These are phyloP conservation scores for Papilio protenor DNA, from an alignment of 2,888 invertebrate genomes.

Conservation along the genomic window DNA sequence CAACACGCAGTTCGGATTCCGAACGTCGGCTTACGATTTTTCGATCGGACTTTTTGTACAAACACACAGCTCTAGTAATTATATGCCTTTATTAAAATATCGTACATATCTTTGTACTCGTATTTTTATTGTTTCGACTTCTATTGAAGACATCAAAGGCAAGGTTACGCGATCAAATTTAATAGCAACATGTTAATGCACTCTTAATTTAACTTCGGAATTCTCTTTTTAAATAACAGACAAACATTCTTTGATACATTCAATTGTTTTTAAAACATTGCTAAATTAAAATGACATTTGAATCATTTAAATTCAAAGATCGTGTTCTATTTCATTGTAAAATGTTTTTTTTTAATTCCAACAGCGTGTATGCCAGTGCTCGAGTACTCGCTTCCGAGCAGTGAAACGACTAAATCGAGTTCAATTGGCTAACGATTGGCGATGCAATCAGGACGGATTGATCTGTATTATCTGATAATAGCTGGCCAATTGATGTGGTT, in stretches of 20 bases:
- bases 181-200: slow-evolving; percentile 7
- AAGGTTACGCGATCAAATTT: background rate
- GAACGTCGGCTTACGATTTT: slow-evolving; percentile 57
- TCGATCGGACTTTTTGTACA: slow-evolving; percentile 53
- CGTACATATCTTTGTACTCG: slow-evolving; percentile 16
- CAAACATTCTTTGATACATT: background rate
- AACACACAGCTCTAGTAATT: slow-evolving; percentile 32
- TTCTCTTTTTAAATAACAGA: background rate
- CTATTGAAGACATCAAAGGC: background rate
- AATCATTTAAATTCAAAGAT: background rate
- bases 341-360: background rate
- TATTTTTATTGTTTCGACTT: slow-evolving; percentile 17
- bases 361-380: slow-evolving; percentile 8
- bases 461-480: slow-evolving; percentile 81
- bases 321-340: background rate
- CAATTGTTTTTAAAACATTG: background rate
- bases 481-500: slow-evolving; percentile 49
- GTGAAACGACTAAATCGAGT: slow-evolving; percentile 65
- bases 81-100: slow-evolving; percentile 39
- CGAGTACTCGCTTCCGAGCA: slow-evolving; percentile 42
- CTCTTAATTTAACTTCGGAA: background rate
- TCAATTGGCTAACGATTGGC: slow-evolving; percentile 83
- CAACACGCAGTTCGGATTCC: slow-evolving; percentile 54
- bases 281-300: background rate
- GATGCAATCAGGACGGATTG: slow-evolving; percentile 82